These are phyloP conservation scores for Spodoptera exigua DNA, from an alignment of 2,888 invertebrate genomes.

Conservation along the genomic window DNA sequence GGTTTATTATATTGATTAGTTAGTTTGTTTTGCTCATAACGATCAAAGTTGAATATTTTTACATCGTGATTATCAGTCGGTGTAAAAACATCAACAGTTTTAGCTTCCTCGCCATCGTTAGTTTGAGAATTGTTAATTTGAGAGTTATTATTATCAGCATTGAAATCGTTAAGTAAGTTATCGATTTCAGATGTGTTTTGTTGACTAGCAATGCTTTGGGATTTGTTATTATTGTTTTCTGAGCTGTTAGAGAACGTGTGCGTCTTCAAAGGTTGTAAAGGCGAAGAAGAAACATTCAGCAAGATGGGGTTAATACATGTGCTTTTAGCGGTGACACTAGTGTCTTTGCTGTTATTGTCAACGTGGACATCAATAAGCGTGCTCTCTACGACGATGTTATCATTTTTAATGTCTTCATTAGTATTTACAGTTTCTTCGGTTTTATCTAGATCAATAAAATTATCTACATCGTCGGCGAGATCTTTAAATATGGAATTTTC, in stretches of 20 bases:
- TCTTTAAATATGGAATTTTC: slow-evolving; percentile 85
- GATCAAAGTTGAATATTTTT: slow-evolving; percentile 87
- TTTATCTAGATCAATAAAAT: slow-evolving; percentile 79
- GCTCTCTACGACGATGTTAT: slow-evolving; percentile 81
- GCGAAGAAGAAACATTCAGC: slow-evolving; percentile 84
- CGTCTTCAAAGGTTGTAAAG: slow-evolving; percentile 84
- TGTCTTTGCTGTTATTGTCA: slow-evolving; percentile 81
- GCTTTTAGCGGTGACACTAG: slow-evolving; percentile 68
- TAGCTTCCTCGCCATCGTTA: slow-evolving; percentile 58
- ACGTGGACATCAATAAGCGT: slow-evolving; percentile 85
- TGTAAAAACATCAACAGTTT: slow-evolving; percentile 64
- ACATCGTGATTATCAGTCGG: slow-evolving; percentile 79
- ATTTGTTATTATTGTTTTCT: slow-evolving; percentile 80
- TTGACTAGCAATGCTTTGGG: slow-evolving; percentile 78
- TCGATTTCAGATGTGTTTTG: slow-evolving; percentile 79
- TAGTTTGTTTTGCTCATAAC: slow-evolving; percentile 85
- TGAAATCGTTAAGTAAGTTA: slow-evolving; percentile 81
- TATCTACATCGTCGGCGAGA: slow-evolving; percentile 79
- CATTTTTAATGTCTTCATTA: slow-evolving; percentile 71
- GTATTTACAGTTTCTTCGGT: slow-evolving; percentile 63
- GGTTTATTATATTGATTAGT: slow-evolving; percentile 76
- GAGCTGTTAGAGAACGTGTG: slow-evolving; percentile 83
- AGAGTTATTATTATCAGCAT: slow-evolving; percentile 66
- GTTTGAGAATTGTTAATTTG: slow-evolving; percentile 71
- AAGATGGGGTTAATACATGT: slow-evolving; percentile 81